Conservation (phyloP, 2,797 vertebrate genomes). For the Hyperoplus lanceolatus region DNA sequence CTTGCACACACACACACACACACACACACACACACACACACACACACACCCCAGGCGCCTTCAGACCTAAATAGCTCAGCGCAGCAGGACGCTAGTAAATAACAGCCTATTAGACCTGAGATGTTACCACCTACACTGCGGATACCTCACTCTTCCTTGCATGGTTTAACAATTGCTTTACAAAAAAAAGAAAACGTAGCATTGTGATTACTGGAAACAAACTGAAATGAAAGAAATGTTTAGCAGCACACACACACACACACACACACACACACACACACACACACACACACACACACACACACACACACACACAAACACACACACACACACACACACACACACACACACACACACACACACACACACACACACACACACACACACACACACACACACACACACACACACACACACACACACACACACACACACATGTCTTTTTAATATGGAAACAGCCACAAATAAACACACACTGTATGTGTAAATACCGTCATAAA, state of each 20-base stretch:
- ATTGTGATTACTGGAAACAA: constrained; percentile 20
- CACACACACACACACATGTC: constrained; percentile 3
- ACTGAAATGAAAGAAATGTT: neutral
- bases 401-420: constrained; percentile 22
- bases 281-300: constrained; percentile 20
- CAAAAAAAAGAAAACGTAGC: neutral
- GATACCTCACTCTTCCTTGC: constrained; percentile 30
- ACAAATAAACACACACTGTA: constrained; percentile 22
- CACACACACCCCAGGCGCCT: constrained; percentile 44
- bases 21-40: constrained; percentile 26
- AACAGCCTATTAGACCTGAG: constrained; percentile 63
- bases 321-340: constrained; percentile 25
- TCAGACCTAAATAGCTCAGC: constrained; percentile 66
- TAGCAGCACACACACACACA: no score
- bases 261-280: constrained; percentile 5
- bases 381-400: constrained; percentile 8
- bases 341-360: constrained; percentile 11
- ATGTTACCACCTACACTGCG: constrained; percentile 46
- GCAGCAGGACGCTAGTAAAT: constrained; percentile 63
- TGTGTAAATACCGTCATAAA: constrained; percentile 42
- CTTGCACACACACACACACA: constrained; percentile 24
- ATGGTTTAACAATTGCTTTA: constrained; percentile 8
- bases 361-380: constrained; percentile 22
- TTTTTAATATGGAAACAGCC: constrained; percentile 7
- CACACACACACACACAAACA: constrained; percentile 15